phyloP scores from a whole-genome alignment of 2,797 vertebrate genomes.

The Ctenosaura bakeri region DNA sequence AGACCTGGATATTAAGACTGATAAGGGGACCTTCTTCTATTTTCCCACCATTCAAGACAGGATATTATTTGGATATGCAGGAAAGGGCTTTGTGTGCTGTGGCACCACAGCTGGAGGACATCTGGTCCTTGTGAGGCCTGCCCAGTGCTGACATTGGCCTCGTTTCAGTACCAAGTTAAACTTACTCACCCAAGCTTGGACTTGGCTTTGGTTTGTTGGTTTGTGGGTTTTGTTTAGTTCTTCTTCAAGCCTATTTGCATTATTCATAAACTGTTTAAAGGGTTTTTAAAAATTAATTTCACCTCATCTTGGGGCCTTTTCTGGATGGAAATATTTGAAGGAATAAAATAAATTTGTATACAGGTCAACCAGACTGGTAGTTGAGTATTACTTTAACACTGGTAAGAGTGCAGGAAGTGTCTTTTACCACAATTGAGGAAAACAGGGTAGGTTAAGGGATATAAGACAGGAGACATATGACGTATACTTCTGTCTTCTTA shows the following conservation, averaged over 20 bases:
- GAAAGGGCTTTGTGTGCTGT: background rate
- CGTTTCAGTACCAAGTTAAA: background rate
- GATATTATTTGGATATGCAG: background rate
- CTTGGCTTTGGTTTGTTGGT: too few species aligned
- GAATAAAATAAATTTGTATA: too few species aligned
- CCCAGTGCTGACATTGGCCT: background rate
- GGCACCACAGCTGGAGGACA: background rate
- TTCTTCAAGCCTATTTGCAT: too few species aligned
- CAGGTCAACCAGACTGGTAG: background rate
- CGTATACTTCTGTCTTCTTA: background rate
- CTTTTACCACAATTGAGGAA: background rate
- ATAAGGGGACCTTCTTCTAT: too few species aligned
- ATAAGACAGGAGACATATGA: background rate
- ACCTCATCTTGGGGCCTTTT: too few species aligned
- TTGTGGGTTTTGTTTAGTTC: too few species aligned
- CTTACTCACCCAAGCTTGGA: background rate
- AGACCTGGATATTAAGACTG: background rate
- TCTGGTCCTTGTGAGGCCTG: background rate
- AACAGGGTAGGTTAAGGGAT: background rate
- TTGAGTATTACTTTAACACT: too few species aligned
- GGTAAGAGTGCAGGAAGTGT: background rate
- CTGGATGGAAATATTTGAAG: too few species aligned
- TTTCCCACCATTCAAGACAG: too few species aligned
- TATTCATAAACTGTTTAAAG: too few species aligned
- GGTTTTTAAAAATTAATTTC: too few species aligned